Conservation (phyloP, 2,888 invertebrate species). For the Allolobophora icterica region DNA sequence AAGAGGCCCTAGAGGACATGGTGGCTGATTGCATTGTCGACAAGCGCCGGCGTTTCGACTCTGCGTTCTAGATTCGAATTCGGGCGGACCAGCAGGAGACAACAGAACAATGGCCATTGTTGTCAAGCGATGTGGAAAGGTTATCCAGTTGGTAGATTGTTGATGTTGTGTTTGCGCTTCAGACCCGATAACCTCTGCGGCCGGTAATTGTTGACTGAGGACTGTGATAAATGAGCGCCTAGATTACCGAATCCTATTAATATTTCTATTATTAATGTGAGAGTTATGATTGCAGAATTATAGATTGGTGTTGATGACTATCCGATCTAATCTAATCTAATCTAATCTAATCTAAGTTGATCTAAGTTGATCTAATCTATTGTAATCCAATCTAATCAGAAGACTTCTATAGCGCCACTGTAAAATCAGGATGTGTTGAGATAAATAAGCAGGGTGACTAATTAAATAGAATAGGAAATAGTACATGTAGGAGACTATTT, state of each 20-base stretch:
- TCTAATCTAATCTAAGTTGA: too few species aligned
- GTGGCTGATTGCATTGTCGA: neutral
- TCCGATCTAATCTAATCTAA: too few species aligned
- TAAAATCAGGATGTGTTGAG: too few species aligned
- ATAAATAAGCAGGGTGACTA: too few species aligned
- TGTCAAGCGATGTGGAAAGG: neutral
- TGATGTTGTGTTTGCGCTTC: neutral
- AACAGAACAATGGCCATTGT: neutral
- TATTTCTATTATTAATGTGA: too few species aligned
- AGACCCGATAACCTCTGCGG: neutral
- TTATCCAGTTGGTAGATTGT: neutral
- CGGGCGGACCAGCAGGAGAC: neutral
- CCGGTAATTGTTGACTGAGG: neutral
- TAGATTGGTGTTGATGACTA: too few species aligned
- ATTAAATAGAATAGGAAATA: too few species aligned
- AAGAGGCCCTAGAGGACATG: neutral
- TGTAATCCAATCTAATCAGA: too few species aligned
- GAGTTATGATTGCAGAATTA: too few species aligned
- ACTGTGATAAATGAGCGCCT: neutral
- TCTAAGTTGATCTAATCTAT: too few species aligned
- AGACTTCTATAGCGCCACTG: too few species aligned
- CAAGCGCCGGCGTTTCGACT: neutral
- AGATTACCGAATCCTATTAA: neutral
- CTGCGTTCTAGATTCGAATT: neutral
- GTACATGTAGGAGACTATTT: too few species aligned